A percentile compares a stretch with the other conserved stretches of the same genome.
Evolutionary conservation across 2,888 invertebrate genomes (phyloP).

Genomic region (Drosophila trichaetosa): DNA sequence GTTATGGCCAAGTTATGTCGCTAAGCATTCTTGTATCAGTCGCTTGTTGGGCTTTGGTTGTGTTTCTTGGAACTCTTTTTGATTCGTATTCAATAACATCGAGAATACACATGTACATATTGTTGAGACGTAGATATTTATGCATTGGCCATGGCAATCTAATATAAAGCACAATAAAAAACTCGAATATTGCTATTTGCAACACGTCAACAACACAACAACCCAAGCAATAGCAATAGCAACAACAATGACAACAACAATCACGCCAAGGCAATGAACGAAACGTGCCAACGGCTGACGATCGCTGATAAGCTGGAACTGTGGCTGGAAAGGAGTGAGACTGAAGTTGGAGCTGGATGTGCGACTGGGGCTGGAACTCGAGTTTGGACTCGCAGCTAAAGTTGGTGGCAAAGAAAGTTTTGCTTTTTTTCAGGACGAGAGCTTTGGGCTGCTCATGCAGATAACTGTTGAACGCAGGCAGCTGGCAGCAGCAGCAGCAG

Average conservation of each 20-base stretch:
- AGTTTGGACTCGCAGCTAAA: constrained; percentile 37
- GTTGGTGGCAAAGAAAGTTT: constrained; percentile 65
- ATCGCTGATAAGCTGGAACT: constrained; percentile 68
- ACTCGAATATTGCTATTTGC: constrained; percentile 78
- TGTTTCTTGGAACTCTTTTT: constrained; percentile 70
- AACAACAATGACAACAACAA: constrained; percentile 53
- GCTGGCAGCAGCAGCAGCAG: neutral
- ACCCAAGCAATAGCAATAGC: constrained; percentile 34
- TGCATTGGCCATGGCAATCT: constrained; percentile 79
- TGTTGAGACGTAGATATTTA: constrained; percentile 46
- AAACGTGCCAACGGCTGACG: constrained; percentile 79
- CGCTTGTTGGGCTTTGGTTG: constrained; percentile 41
- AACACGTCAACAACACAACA: constrained; percentile 68
- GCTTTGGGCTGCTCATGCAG: constrained; percentile 44
- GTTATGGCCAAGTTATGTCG: constrained; percentile 20
- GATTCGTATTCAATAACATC: constrained; percentile 67
- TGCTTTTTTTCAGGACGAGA: constrained; percentile 49
- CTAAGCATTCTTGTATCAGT: constrained; percentile 29
- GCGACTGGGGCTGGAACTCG: constrained; percentile 22
- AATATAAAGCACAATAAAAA: constrained; percentile 78
- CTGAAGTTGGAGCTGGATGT: constrained; percentile 13
- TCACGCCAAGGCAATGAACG: constrained; percentile 76
- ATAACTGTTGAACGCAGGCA: constrained; percentile 40
- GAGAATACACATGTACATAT: constrained; percentile 43
- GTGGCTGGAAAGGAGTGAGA: constrained; percentile 31